Conservation (phyloP, 2,888 invertebrate genomes). For the Brassicogethes aeneus region DNA sequence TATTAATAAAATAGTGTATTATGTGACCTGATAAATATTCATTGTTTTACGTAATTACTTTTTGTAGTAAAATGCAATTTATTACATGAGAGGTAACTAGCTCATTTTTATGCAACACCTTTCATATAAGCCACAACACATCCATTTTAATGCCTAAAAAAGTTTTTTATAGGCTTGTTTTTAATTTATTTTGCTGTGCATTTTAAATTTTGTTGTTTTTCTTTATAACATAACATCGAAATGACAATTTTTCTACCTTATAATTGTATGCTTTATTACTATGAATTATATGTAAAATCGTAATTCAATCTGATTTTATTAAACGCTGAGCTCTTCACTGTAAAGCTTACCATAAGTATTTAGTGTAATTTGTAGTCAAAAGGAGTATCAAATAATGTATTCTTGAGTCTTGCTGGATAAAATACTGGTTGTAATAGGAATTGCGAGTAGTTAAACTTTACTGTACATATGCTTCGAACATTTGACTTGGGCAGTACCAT, state of each 20-base stretch:
- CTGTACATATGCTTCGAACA: not conserved
- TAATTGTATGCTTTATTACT: no score
- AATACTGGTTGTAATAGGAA: not conserved
- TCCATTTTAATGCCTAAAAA: no score
- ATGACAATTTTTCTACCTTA: no score
- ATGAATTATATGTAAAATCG: no score
- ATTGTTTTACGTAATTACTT: not conserved
- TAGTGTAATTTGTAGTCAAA: not conserved
- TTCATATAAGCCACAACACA: not conserved
- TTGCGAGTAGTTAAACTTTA: not conserved
- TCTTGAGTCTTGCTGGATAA: not conserved
- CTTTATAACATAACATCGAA: no score
- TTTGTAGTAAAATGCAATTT: not conserved
- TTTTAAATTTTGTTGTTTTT: no score
- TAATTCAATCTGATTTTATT: no score
- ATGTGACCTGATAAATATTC: slow-evolving; percentile 1
- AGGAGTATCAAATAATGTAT: not conserved
- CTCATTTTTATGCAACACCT: not conserved
- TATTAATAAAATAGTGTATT: no score
- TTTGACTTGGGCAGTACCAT: not conserved
- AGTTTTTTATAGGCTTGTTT: no score
- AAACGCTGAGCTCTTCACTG: no score
- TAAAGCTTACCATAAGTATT: not conserved
- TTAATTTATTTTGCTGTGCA: no score
- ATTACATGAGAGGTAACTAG: not conserved